phyloP scores from a whole-genome alignment of 2,113 vertebrate genomes.

The Dermatemys mawii region DNA sequence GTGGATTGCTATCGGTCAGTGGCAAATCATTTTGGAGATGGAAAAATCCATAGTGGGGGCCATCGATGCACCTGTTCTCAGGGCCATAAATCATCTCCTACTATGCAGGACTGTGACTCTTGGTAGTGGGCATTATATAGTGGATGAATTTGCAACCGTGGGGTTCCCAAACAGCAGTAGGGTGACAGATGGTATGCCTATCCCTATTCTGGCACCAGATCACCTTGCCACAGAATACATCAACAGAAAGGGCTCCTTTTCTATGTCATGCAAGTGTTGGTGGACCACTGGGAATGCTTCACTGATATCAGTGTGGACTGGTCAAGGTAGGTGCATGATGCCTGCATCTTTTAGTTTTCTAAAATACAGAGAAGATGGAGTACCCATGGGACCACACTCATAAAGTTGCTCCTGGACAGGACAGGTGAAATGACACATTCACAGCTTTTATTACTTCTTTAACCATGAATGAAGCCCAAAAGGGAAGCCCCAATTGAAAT shows the following conservation, averaged over 20 bases:
- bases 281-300: not conserved
- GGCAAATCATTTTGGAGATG: not conserved
- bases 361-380: not conserved
- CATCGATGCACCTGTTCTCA: not conserved
- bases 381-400: not conserved
- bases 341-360: constrained; percentile 33
- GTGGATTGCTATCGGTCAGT: not conserved
- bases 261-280: not conserved
- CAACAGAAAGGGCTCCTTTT: not conserved
- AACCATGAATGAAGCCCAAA: constrained; percentile 38
- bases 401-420: constrained; percentile 42
- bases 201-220: not conserved
- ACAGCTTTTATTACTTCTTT: constrained; percentile 29
- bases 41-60: not conserved
- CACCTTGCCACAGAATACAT: not conserved
- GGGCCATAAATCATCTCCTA: not conserved
- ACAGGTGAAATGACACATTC: not conserved
- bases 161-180: not conserved
- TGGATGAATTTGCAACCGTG: not conserved
- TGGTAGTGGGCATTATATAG: not conserved
- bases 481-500: constrained; percentile 12
- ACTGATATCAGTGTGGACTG: not conserved
- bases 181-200: not conserved
- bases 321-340: not conserved
- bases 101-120: not conserved